Evolutionary conservation across 2,113 vertebrate species (phyloP).

Genomic region (Salminus brasiliensis): DNA sequence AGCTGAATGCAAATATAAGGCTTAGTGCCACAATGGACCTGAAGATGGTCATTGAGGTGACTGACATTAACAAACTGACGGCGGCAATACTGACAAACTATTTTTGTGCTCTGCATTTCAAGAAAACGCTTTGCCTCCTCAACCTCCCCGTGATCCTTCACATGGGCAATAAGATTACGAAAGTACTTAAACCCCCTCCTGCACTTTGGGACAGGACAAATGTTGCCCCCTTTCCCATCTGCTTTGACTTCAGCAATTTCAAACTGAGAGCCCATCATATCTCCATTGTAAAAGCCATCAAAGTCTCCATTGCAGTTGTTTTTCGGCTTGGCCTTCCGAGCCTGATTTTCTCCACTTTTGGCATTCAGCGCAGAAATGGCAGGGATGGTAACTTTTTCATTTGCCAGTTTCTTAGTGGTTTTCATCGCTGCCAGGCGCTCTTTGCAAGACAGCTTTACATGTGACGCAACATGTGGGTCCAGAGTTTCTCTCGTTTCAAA

Average conservation of each 20-base stretch:
- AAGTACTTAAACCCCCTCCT: conserved; percentile 94
- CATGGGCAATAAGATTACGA: conserved; percentile 92
- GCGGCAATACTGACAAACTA: conserved; percentile 96
- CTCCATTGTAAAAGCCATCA: conserved; percentile 73
- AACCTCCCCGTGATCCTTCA: conserved; percentile 87
- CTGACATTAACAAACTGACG: conserved; percentile 92
- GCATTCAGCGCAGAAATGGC: conserved; percentile 75
- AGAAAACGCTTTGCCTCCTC: conserved; percentile 94
- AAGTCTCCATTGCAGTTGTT: conserved; percentile 78
- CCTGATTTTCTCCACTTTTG: conserved; percentile 77
- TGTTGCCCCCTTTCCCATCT: conserved; percentile 81
- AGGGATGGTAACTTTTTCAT: conserved; percentile 77
- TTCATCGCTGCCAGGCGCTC: conserved; percentile 93
- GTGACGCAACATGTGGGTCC: conserved; percentile 91
- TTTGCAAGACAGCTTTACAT: conserved; percentile 96
- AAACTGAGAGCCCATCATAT: conserved; percentile 68
- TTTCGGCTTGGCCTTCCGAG: conserved; percentile 82
- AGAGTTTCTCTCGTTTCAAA: conserved; percentile 92
- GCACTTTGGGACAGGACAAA: conserved; percentile 90
- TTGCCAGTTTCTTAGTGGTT: conserved; percentile 83
- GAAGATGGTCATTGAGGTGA: conserved; percentile 94
- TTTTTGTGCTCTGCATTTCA: conserved; percentile 95
- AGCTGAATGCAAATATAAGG: conserved; percentile 97
- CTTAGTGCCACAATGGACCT: conserved; percentile 93
- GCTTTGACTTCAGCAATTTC: conserved; percentile 68